A percentile compares a stretch with the other conserved stretches of the same genome.
These are phyloP conservation scores for Eristalis pertinax DNA, from an alignment of 2,888 invertebrate species.

Conservation along the genomic window DNA sequence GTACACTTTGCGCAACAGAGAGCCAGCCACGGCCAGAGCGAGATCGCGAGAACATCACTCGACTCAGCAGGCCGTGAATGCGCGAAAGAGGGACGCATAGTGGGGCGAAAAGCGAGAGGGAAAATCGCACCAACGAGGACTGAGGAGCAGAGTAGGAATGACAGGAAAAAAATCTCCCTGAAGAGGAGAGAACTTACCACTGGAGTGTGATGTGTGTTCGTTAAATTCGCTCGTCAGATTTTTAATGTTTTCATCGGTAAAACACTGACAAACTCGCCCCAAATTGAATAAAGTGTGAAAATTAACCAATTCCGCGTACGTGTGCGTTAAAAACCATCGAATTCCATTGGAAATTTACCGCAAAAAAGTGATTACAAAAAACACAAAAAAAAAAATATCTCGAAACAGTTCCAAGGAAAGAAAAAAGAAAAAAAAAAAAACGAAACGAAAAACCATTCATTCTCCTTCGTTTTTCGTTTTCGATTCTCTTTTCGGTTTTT, in stretches of 20 bases:
- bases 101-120: constrained; percentile 1
- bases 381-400: constrained; percentile 42
- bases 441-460: neutral
- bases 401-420: constrained; percentile 53
- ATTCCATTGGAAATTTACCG: constrained; percentile 41
- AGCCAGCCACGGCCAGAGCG: neutral
- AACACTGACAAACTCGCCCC: constrained; percentile 44
- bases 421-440: constrained; percentile 50
- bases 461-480: neutral
- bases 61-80: neutral
- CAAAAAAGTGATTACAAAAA: constrained; percentile 61
- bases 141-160: constrained; percentile 8
- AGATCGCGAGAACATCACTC: neutral
- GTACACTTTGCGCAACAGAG: neutral
- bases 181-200: constrained; percentile 74
- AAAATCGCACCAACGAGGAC: neutral
- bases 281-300: constrained; percentile 54
- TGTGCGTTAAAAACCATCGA: constrained; percentile 59
- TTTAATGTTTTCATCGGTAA: constrained; percentile 74
- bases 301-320: constrained; percentile 39
- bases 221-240: constrained; percentile 74
- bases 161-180: constrained; percentile 55
- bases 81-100: neutral
- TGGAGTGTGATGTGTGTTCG: constrained; percentile 74
- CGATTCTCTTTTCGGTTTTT: neutral